A percentile compares a stretch with the other conserved stretches of the same genome.
Conservation (phyloP, 1,140 invertebrate species). For the Muscidifurax raptorellus region DNA sequence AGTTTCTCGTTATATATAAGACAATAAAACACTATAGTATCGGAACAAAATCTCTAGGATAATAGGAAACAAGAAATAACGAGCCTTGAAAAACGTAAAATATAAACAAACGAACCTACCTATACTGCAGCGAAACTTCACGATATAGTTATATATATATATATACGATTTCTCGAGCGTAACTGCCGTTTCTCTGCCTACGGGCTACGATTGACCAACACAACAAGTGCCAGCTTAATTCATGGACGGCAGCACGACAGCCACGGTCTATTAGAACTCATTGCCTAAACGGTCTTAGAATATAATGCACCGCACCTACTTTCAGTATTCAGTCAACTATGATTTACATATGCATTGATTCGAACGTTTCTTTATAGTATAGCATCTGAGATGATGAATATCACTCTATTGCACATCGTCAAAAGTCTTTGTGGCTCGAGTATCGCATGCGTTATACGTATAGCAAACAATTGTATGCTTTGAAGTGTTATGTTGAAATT, state of each 20-base stretch:
- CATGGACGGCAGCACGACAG: conserved; percentile 60
- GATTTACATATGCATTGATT: conserved; percentile 10
- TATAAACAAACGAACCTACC: background rate
- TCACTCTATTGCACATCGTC: too few relatives aligned
- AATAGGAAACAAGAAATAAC: background rate
- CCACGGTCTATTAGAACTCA: conserved; percentile 61
- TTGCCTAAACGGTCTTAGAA: conserved; percentile 56
- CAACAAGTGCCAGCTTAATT: conserved; percentile 65
- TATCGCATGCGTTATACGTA: too few relatives aligned
- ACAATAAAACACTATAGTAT: background rate
- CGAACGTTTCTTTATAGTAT: background rate
- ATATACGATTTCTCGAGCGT: background rate
- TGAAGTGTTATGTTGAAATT: too few relatives aligned
- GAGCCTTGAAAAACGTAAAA: background rate
- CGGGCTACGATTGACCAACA: conserved; percentile 63
- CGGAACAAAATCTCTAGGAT: background rate
- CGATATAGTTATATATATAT: background rate
- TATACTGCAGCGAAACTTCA: background rate
- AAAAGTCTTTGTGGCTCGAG: too few relatives aligned
- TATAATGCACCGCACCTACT: conserved; percentile 46
- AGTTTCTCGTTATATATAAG: too few relatives aligned
- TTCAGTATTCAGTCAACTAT: background rate
- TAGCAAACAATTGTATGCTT: too few relatives aligned
- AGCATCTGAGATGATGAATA: too few relatives aligned
- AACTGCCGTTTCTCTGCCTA: conserved; percentile 30